Percentiles rank a stretch among this genome's conserved stretches.
Evolutionary conservation across 2,113 vertebrate genomes (phyloP).

Genomic region (Callopanchax toddi): DNA sequence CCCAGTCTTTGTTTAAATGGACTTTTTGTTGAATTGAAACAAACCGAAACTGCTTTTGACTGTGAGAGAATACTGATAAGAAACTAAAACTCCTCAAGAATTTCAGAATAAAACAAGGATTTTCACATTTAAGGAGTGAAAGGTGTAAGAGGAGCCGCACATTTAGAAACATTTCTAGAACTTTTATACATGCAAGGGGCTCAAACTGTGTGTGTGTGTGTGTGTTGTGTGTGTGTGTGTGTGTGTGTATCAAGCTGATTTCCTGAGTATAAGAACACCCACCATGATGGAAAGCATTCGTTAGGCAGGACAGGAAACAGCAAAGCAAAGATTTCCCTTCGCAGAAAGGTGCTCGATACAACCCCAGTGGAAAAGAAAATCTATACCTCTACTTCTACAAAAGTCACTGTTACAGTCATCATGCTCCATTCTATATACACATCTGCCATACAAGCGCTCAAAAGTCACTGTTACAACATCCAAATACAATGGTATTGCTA

Average conservation of each 20-base stretch:
- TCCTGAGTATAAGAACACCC: constrained; percentile 82
- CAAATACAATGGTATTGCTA: constrained; percentile 90
- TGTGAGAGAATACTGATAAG: neutral
- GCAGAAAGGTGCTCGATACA: constrained; percentile 73
- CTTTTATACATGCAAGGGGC: constrained; percentile 72
- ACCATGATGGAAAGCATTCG: constrained; percentile 60
- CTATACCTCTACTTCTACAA: constrained; percentile 78
- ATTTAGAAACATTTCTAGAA: constrained; percentile 27
- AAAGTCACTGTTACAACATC: constrained; percentile 85
- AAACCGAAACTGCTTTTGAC: constrained; percentile 1
- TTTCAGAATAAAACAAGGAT: constrained; percentile 9
- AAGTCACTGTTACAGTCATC: constrained; percentile 79
- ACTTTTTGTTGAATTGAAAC: neutral
- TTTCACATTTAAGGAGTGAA: constrained; percentile 76
- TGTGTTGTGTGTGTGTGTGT: constrained; percentile 45
- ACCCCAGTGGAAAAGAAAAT: constrained; percentile 67
- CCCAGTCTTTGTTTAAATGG: neutral
- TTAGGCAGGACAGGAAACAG: constrained; percentile 83
- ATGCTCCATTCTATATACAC: constrained; percentile 86
- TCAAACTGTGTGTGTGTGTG: constrained; percentile 22
- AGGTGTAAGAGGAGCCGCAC: constrained; percentile 35
- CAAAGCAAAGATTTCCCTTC: constrained; percentile 73
- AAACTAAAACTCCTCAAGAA: constrained; percentile 24
- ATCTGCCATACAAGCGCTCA: constrained; percentile 84
- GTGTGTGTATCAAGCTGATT: constrained; percentile 64